These are phyloP conservation scores for Argyresthia albistria DNA, from an alignment of 2,888 invertebrate genomes.

Conservation along the genomic window DNA sequence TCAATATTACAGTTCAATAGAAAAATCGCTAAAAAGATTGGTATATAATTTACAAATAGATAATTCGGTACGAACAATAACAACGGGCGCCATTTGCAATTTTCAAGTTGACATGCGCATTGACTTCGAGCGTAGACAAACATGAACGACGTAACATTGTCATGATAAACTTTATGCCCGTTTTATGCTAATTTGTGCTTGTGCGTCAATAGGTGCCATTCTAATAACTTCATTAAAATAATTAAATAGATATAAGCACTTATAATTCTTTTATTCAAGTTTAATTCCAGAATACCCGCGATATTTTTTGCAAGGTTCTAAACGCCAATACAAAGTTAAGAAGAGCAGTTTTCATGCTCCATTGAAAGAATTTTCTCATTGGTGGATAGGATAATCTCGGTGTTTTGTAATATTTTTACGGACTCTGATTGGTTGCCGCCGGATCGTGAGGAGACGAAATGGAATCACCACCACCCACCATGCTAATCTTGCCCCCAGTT, in stretches of 20 bases:
- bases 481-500: no score
- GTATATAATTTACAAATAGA: constrained; percentile 80
- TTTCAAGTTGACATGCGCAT: constrained; percentile 85
- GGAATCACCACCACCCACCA: constrained; percentile 56
- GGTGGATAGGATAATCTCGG: constrained; percentile 42
- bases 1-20: constrained; percentile 68
- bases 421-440: constrained; percentile 51
- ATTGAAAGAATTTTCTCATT: constrained; percentile 44
- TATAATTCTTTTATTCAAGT: neutral
- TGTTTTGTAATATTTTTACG: constrained; percentile 38
- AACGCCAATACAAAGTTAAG: constrained; percentile 37
- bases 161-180: constrained; percentile 19
- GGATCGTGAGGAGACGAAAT: constrained; percentile 57
- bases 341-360: constrained; percentile 46
- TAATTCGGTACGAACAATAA: constrained; percentile 97
- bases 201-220: neutral
- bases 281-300: neutral
- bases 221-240: neutral
- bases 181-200: neutral
- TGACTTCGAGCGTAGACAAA: constrained; percentile 60
- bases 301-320: neutral
- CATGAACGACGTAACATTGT: constrained; percentile 47
- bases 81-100: constrained; percentile 99
- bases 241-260: neutral
- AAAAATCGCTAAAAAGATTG: constrained; percentile 76